These are phyloP conservation scores for Enteromius mattozi DNA, from an alignment of 2,797 vertebrate genomes.

Conservation along the genomic window DNA sequence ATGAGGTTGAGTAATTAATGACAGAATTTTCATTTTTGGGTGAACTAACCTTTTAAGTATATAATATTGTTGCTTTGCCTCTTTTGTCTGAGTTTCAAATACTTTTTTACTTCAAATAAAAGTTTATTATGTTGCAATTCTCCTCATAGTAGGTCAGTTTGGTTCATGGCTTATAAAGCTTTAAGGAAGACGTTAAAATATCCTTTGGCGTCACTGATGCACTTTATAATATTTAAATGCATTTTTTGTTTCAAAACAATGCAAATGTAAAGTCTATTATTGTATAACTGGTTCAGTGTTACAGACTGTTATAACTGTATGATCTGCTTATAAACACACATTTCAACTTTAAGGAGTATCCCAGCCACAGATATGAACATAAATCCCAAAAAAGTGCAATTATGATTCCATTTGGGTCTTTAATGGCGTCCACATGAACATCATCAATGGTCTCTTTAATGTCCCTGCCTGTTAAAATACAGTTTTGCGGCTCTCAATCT, in stretches of 20 bases:
- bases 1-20: too few species aligned
- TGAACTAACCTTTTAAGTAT: too few species aligned
- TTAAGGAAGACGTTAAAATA: too few species aligned
- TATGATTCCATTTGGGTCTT: background rate
- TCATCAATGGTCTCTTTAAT: slow-evolving; percentile 54
- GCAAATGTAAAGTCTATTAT: background rate
- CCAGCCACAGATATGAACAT: background rate
- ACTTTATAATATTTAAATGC: background rate
- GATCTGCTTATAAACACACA: background rate
- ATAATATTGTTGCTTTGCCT: too few species aligned
- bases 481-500: slow-evolving; percentile 54
- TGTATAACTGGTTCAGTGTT: background rate
- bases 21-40: too few species aligned
- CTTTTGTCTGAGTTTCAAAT: too few species aligned
- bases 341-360: background rate
- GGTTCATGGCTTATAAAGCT: too few species aligned
- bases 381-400: background rate
- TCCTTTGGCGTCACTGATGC: background rate
- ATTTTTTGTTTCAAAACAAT: background rate
- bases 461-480: slow-evolving; percentile 26
- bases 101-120: too few species aligned
- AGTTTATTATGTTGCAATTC: too few species aligned
- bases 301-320: background rate
- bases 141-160: too few species aligned
- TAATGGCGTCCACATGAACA: slow-evolving; percentile 54